Evolutionary conservation across 2,888 invertebrate species (phyloP), one percentile per base, ranked within the genome.

Genomic region (Cactoblastis cactorum): DNA sequence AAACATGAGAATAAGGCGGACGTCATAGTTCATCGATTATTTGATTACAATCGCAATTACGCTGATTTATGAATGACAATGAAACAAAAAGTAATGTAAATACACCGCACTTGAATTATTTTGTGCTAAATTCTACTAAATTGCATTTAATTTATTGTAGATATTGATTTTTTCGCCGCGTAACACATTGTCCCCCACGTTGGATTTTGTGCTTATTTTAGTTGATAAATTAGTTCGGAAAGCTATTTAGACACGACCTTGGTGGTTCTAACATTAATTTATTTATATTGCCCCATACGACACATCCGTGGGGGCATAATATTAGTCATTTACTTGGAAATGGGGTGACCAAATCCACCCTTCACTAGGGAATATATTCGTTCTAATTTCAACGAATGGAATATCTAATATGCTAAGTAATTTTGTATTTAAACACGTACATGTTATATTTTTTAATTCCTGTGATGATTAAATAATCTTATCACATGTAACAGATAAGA

Each of bases 31-130:
- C 77, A 88, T 86, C 82, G 86, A 86, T 88, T 83, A 74, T 59
- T 77, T 77, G 69, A 78, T 74, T 79, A 75, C 66, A 61, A 71
- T 66, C 63, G 66, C 79, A 80, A 81, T 83, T 82, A 75, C 56
- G 52, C 52, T 52, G 69, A 71, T 84, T 86, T 80, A 83, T 88
- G 85, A 89, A 88, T 88, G 86, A 75, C 66, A 77, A 63, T 59
- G 67, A 62, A 63, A 63, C 68, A 66, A 71, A 58, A 73, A 58
- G 54, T 59, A 58, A 53, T 61, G 60, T 69, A 65, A 69, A 68
- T 60, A 66, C 53, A 58, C 49, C 52, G 54, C 55, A 43, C 49
- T 57, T 53, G 56, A 52, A 50, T 59, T 57, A 47, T 37, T 58
- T 54, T 11, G n/a, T 39, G 41, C 6, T 38, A 9, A n/a, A 34